Percentiles rank a stretch among this genome's conserved stretches.
These are phyloP conservation scores for Entomobrya multifasciata DNA, from an alignment of 2,888 invertebrate species.

Conservation along the genomic window DNA sequence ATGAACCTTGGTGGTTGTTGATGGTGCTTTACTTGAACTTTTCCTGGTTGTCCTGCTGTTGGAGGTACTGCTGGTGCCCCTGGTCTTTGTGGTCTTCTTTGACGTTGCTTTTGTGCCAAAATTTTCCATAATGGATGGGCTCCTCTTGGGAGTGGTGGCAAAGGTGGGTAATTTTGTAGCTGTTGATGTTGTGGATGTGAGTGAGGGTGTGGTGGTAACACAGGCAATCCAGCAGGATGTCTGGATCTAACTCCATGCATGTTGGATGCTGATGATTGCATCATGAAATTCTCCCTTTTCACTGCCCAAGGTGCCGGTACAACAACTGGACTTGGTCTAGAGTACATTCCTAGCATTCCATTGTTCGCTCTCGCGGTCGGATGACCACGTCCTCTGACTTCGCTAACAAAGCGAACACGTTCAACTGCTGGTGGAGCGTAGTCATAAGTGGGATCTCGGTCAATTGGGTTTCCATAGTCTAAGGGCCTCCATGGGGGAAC, in stretches of 20 bases:
- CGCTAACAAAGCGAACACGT: slow-evolving; percentile 73
- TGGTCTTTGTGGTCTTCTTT: slow-evolving; percentile 61
- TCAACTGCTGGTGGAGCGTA: slow-evolving; percentile 79
- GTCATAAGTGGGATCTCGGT: slow-evolving; percentile 78
- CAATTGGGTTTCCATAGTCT: slow-evolving; percentile 77
- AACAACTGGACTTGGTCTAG: slow-evolving; percentile 51
- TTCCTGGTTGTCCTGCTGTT: neutral
- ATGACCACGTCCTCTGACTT: slow-evolving; percentile 50
- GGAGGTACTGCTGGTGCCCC: slow-evolving; percentile 20
- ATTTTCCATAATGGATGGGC: slow-evolving; percentile 76
- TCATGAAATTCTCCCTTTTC: slow-evolving; percentile 33
- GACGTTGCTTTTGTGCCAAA: slow-evolving; percentile 74
- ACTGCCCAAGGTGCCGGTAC: slow-evolving; percentile 57
- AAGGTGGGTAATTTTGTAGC: slow-evolving; percentile 36
- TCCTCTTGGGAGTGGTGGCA: slow-evolving; percentile 65
- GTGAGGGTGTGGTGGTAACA: slow-evolving; percentile 21
- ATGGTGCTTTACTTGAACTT: too few species aligned
- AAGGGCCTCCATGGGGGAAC: slow-evolving; percentile 74
- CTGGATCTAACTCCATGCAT: slow-evolving; percentile 19
- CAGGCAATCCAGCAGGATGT: slow-evolving; percentile 47
- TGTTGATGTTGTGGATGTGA: too few species aligned
- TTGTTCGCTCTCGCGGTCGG: slow-evolving; percentile 65
- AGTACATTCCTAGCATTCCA: slow-evolving; percentile 62
- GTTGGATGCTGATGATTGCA: neutral
- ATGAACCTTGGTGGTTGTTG: slow-evolving; percentile 53